phyloP scores from a whole-genome alignment of 2,113 vertebrate species.

The Thomomys bottae region DNA sequence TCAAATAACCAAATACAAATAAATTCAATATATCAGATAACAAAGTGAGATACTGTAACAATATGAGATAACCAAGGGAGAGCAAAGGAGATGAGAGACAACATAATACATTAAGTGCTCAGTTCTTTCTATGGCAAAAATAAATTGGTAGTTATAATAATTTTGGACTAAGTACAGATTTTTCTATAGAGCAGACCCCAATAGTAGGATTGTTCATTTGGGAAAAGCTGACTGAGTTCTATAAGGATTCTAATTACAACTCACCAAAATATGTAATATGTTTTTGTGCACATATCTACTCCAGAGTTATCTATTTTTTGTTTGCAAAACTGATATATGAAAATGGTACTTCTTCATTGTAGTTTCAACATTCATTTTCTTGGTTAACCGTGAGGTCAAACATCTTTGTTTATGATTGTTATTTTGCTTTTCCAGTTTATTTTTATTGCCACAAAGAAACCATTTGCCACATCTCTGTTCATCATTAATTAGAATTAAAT shows the following conservation, averaged over 20 bases:
- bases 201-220: conserved; percentile 37
- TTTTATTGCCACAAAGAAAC: conserved; percentile 55
- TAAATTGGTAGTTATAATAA: not conserved
- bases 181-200: conserved; percentile 2
- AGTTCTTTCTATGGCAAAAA: not conserved
- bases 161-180: conserved; percentile 27
- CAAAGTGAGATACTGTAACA: too few species aligned
- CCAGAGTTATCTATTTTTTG: not conserved
- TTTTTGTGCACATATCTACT: not conserved
- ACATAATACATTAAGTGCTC: too few species aligned
- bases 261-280: not conserved
- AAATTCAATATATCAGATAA: too few species aligned
- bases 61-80: too few species aligned
- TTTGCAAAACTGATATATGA: conserved; percentile 45
- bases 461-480: conserved; percentile 56
- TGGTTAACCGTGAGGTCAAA: conserved; percentile 38
- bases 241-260: not conserved
- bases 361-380: conserved; percentile 50
- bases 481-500: conserved; percentile 74
- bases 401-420: conserved; percentile 27
- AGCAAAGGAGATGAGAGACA: too few species aligned
- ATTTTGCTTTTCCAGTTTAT: conserved; percentile 53
- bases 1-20: too few species aligned
- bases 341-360: not conserved
- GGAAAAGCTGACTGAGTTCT: not conserved